Percentiles rank a stretch among this genome's conserved stretches.
phyloP scores from a whole-genome alignment of 1,140 invertebrate genomes.

The Caenorhabditis remanei region DNA sequence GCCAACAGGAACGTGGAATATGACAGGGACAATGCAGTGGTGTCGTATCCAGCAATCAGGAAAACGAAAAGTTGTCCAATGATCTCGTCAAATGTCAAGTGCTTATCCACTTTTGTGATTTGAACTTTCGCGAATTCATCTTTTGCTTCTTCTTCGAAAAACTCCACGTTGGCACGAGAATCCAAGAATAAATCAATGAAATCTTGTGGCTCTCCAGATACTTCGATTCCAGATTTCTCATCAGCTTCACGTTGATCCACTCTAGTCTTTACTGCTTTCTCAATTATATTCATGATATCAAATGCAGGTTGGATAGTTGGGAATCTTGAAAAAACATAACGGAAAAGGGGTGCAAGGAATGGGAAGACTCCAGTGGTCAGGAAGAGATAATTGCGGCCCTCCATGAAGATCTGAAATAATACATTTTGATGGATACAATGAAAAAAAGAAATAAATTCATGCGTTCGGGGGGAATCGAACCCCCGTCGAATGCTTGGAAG shows the following conservation, averaged over 20 bases:
- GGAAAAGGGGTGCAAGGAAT: neutral
- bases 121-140: conserved; percentile 54
- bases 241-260: conserved; percentile 43
- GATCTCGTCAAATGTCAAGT: conserved; percentile 78
- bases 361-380: neutral
- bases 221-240: conserved; percentile 20
- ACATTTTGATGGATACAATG: neutral
- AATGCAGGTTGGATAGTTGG: neutral
- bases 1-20: conserved; percentile 83
- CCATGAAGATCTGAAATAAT: neutral
- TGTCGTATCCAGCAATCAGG: conserved; percentile 82
- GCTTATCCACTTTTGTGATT: conserved; percentile 71
- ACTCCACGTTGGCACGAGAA: conserved; percentile 13
- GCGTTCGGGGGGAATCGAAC: conserved; percentile 78
- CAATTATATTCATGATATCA: neutral
- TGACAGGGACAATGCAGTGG: conserved; percentile 83
- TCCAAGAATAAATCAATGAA: conserved; percentile 61
- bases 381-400: neutral
- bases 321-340: neutral
- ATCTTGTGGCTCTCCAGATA: conserved; percentile 39
- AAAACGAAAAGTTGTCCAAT: conserved; percentile 79
- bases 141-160: neutral
- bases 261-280: neutral
- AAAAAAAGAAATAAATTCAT: neutral
- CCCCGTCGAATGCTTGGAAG: conserved; percentile 79